A percentile compares a stretch with the other conserved stretches of the same genome.
Evolutionary conservation across 2,888 invertebrate genomes (phyloP).

Genomic region (Eilema sororculum): DNA sequence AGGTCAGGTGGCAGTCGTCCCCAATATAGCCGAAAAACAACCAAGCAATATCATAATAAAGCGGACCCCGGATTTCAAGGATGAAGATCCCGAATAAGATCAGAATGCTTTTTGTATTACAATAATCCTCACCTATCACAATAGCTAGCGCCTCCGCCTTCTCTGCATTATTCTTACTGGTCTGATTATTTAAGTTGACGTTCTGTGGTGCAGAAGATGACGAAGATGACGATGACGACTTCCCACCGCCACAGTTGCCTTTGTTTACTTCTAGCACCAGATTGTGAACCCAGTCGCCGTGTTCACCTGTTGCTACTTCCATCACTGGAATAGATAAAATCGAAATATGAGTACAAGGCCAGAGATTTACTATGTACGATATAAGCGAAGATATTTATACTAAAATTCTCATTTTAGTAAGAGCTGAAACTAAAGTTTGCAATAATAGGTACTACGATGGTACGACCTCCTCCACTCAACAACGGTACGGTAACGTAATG

Average conservation of each 20-base stretch:
- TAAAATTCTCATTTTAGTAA: neutral
- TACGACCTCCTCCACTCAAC: neutral
- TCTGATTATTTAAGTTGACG: constrained; percentile 80
- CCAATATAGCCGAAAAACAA: no score
- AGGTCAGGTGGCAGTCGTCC: no score
- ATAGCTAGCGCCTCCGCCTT: constrained; percentile 76
- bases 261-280: constrained; percentile 94
- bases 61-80: no score
- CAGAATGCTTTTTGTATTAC: no score
- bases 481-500: no score
- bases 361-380: neutral
- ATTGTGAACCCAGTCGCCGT: constrained; percentile 95
- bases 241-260: constrained; percentile 89
- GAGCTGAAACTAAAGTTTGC: no score
- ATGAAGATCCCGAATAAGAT: no score
- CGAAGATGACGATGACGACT: constrained; percentile 71
- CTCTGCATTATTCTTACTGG: constrained; percentile 85
- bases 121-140: constrained; percentile 72
- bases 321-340: constrained; percentile 88
- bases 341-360: neutral
- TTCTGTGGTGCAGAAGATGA: constrained; percentile 79
- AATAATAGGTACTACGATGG: neutral
- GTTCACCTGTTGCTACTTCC: constrained; percentile 98
- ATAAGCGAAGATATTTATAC: neutral
- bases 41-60: no score